A percentile compares a stretch with the other conserved stretches of the same genome.
Evolutionary conservation across 2,113 vertebrate species (phyloP).

Genomic region (Leucosticte australis): DNA sequence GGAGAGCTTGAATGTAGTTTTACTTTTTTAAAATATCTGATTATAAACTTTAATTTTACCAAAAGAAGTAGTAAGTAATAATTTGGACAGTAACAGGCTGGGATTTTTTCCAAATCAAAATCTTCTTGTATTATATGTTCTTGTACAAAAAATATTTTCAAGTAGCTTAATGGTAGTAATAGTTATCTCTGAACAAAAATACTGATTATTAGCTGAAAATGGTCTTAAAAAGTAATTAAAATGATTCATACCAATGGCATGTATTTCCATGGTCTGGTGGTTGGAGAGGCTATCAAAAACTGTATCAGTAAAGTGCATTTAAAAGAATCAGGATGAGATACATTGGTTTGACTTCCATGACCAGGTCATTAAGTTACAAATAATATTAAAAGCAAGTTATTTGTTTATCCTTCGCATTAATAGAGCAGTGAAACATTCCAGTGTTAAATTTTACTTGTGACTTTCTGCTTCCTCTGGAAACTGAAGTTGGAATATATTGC

Average conservation of each 20-base stretch:
- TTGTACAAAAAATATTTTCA: not conserved
- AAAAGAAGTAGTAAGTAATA: not conserved
- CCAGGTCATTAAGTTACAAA: not conserved
- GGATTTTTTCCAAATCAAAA: not conserved
- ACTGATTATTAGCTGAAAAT: not conserved
- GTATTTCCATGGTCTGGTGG: not conserved
- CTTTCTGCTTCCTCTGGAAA: not conserved
- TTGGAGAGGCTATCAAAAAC: not conserved
- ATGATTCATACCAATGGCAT: not conserved
- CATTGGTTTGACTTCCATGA: not conserved
- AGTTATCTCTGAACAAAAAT: not conserved
- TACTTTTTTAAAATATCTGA: not conserved
- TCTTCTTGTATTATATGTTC: not conserved
- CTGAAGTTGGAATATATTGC: not conserved
- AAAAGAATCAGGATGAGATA: not conserved
- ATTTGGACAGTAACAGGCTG: not conserved
- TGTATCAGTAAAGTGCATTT: not conserved
- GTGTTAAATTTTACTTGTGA: not conserved
- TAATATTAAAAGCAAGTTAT: not conserved
- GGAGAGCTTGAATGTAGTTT: not conserved
- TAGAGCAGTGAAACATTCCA: not conserved
- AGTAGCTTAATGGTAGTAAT: not conserved
- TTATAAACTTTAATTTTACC: not conserved
- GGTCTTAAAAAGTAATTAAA: not conserved
- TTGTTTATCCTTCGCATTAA: not conserved